Evolutionary conservation across 1,140 invertebrate species (phyloP).

Genomic region (Theocolax elegans): DNA sequence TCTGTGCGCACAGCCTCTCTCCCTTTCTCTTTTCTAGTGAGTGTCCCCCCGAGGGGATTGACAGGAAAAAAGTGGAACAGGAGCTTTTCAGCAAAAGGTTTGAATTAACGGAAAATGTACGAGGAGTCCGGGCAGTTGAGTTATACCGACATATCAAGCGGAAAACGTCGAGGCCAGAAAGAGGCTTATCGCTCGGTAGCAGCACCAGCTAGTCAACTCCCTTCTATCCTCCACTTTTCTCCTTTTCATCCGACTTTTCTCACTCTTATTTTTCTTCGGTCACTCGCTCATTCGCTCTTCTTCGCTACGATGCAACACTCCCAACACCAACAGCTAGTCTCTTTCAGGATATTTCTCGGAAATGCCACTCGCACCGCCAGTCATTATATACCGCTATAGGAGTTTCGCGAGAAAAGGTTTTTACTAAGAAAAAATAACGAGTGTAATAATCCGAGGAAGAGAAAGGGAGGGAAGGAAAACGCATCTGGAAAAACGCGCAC

Average conservation of each 20-base stretch:
- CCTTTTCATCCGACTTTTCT: not conserved
- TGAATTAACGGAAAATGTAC: constrained; percentile 18
- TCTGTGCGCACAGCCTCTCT: not conserved
- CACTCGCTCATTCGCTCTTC: constrained; percentile 3
- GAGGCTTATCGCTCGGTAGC: constrained; percentile 19
- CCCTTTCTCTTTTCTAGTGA: too few relatives aligned
- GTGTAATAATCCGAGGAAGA: not conserved
- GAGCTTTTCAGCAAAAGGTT: constrained; percentile 8
- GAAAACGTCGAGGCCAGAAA: constrained; percentile 15
- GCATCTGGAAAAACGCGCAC: not conserved
- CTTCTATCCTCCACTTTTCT: not conserved
- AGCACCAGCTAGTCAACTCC: not conserved
- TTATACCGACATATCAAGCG: constrained; percentile 14
- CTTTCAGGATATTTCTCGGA: not conserved
- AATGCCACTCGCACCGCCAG: not conserved
- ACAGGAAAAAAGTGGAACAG: constrained; percentile 29
- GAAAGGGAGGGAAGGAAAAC: not conserved
- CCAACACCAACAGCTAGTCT: too few relatives aligned
- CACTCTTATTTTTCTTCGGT: not conserved
- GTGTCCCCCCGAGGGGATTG: not conserved
- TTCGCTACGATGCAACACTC: not conserved
- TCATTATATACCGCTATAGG: not conserved
- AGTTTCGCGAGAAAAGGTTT: not conserved
- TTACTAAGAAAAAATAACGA: constrained; percentile 10
- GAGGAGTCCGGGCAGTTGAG: constrained; percentile 4